Base-by-base conservation (phyloP, 2,888 invertebrate genomes). In the Coelinius sp. region DNA sequence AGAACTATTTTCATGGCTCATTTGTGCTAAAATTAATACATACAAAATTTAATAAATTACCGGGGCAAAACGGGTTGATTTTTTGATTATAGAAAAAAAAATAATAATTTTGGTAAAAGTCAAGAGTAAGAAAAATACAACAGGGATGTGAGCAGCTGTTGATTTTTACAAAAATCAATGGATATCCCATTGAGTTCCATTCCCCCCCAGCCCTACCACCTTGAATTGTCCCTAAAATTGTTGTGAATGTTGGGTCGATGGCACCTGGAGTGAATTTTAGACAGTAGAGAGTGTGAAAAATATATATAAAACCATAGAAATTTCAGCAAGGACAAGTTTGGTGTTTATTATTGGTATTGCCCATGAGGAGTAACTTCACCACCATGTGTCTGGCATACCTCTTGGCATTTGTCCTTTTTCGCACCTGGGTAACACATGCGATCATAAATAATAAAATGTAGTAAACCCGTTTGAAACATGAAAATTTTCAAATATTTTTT, bases 391-490 rank as follows among this genome's bases (percentile, higher is more conserved):
- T 17, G 27, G 20, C 49, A 68, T 66, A 24, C 66, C 20, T 56
- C 68, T 49, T 53, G 78, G n/a, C 79, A 81, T 49, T 82, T 79
- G 80, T 80, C 62, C 67, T 49, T 59, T 67, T 67, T 67, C 67
- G 56, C 83, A 84, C 82, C 84, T 84, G 84, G 83, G 75, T 80
- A 78, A 79, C 83, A 83, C 82, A 84, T 83, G 84, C 76, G 65
- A n/a, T 31, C 66, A 38, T 22, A 65, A 65, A 56, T 49, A 52
- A 52, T 52, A 63, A 35, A 31, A 31, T 59, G 14, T 35, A 17
- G 35, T 59, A 20, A 59, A 59, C 31, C 59, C 59, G 14, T 59
- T 49, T 22, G 17, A n/a, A 49, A 5, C 7, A 10, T 14, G 35
- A 27, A 38, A 25, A 27, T 10, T 31, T 35, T 6, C 14, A 10